phyloP scores from a whole-genome alignment of 2,797 vertebrate species.

The Schizopygopsis malacanthus region DNA sequence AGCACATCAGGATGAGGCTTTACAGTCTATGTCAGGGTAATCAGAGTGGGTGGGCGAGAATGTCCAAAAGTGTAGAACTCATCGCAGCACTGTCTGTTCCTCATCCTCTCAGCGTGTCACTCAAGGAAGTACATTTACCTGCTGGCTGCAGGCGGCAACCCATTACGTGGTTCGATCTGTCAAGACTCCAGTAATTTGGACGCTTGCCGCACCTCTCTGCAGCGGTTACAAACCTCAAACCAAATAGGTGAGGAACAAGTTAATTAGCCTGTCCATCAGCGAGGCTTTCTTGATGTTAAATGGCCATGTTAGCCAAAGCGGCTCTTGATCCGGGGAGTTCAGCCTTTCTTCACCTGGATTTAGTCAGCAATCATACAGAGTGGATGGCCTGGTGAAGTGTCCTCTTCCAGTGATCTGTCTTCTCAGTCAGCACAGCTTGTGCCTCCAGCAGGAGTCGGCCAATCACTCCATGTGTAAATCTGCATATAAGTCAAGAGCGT shows the following conservation, averaged over 20 bases:
- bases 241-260: slow-evolving; percentile 54
- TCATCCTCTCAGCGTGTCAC: slow-evolving; percentile 39
- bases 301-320: slow-evolving; percentile 16
- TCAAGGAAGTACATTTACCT: slow-evolving; percentile 55
- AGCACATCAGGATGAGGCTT: slow-evolving; percentile 38
- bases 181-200: slow-evolving; percentile 49
- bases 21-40: slow-evolving; percentile 21
- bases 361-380: slow-evolving; percentile 30
- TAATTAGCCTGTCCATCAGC: slow-evolving; percentile 62
- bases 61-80: slow-evolving; percentile 26
- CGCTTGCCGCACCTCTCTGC: slow-evolving; percentile 16
- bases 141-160: slow-evolving; percentile 11
- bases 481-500: slow-evolving; percentile 26
- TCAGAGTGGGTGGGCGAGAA: not conserved
- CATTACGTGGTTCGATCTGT: slow-evolving; percentile 43
- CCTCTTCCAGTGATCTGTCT: slow-evolving; percentile 17
- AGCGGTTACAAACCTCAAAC: slow-evolving; percentile 46
- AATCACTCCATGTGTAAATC: slow-evolving; percentile 27
- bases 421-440: slow-evolving; percentile 28
- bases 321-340: slow-evolving; percentile 26
- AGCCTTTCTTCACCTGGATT: slow-evolving; percentile 42
- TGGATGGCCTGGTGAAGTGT: slow-evolving; percentile 2
- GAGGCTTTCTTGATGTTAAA: slow-evolving; percentile 12
- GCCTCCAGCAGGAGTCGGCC: not conserved
- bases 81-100: slow-evolving; percentile 2